Evolutionary conservation across 2,888 invertebrate species (phyloP).

Genomic region (Amphipyra berbera): DNA sequence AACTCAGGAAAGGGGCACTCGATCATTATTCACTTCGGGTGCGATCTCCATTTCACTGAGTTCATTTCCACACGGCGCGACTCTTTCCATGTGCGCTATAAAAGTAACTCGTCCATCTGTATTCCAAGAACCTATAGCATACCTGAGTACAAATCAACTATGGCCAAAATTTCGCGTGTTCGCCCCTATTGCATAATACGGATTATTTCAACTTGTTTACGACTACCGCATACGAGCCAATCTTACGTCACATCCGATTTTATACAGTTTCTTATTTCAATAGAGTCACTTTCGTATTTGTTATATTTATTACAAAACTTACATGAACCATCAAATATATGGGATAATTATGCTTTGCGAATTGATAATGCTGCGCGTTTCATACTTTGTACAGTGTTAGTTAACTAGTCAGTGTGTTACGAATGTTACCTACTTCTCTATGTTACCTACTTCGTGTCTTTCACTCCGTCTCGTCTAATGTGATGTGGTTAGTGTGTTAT

Average conservation of each 20-base stretch:
- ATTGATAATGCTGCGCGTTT: slow-evolving; percentile 66
- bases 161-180: slow-evolving; percentile 62
- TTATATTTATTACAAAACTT: slow-evolving; percentile 64
- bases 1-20: slow-evolving; percentile 59
- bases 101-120: slow-evolving; percentile 67
- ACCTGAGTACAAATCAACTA: slow-evolving; percentile 49
- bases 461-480: slow-evolving; percentile 28
- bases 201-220: slow-evolving; percentile 69
- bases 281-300: slow-evolving; percentile 59
- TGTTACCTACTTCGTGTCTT: slow-evolving; percentile 24
- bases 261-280: slow-evolving; percentile 60
- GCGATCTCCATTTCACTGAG: slow-evolving; percentile 67
- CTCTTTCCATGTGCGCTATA: slow-evolving; percentile 51
- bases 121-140: slow-evolving; percentile 60
- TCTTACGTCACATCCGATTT: slow-evolving; percentile 68
- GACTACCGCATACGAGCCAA: slow-evolving; percentile 56
- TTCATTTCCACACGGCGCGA: slow-evolving; percentile 63
- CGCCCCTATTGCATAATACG: slow-evolving; percentile 67
- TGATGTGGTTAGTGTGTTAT: slow-evolving; percentile 25
- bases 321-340: slow-evolving; percentile 48
- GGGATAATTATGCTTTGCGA: slow-evolving; percentile 68
- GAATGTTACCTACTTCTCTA: slow-evolving; percentile 14
- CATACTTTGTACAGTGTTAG: slow-evolving; percentile 33
- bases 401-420: slow-evolving; percentile 5
- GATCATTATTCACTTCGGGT: slow-evolving; percentile 72